Percentiles rank a stretch among this genome's conserved stretches.
phyloP scores from a whole-genome alignment of 1,140 invertebrate species.

The Drosophila teissieri region DNA sequence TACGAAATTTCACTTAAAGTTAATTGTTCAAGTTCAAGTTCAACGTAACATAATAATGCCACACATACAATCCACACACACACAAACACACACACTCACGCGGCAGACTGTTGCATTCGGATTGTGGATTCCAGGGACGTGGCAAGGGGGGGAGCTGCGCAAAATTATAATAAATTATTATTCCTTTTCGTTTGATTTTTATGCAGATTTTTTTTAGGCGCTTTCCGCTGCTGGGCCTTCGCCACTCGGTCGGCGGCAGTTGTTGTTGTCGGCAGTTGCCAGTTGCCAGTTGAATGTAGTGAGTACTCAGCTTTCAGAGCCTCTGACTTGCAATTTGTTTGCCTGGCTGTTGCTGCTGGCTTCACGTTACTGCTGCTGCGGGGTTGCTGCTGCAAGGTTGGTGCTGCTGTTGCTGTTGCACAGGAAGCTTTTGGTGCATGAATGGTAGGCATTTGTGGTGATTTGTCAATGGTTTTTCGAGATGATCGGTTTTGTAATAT shows the following conservation, averaged over 20 bases:
- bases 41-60: constrained; percentile 82
- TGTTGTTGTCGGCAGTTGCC: constrained; percentile 40
- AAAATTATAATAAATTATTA: constrained; percentile 83
- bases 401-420: constrained; percentile 11
- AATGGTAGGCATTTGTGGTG: constrained; percentile 24
- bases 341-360: neutral
- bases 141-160: constrained; percentile 8
- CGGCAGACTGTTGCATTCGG: constrained; percentile 46
- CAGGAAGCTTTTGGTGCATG: constrained; percentile 35
- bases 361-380: neutral
- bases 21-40: constrained; percentile 83
- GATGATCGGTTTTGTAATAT: constrained; percentile 25
- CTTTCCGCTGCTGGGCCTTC: constrained; percentile 42
- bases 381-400: constrained; percentile 29
- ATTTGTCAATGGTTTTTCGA: constrained; percentile 32
- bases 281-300: constrained; percentile 44
- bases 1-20: constrained; percentile 83
- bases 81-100: neutral
- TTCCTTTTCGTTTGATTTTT: constrained; percentile 81
- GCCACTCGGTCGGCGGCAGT: constrained; percentile 38
- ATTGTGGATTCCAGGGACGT: constrained; percentile 2
- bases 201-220: constrained; percentile 78
- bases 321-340: constrained; percentile 47
- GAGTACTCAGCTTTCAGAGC: constrained; percentile 22
- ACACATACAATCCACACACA: constrained; percentile 28